phyloP scores from a whole-genome alignment of 2,797 vertebrate species.

The Pipistrellus pipistrellus region DNA sequence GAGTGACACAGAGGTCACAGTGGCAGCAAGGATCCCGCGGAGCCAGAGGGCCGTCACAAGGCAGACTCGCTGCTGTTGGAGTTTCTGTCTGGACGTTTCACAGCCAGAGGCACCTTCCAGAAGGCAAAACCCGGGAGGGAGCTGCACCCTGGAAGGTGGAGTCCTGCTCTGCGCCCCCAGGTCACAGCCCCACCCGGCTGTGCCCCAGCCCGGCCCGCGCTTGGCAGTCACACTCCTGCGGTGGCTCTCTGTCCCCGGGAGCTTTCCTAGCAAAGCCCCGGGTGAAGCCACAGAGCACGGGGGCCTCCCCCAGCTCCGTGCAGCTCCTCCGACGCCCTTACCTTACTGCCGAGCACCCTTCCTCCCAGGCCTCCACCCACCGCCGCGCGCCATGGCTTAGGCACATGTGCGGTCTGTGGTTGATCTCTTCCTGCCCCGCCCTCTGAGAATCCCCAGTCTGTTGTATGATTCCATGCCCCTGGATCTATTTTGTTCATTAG shows the following conservation, averaged over 20 bases:
- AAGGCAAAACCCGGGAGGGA: background rate
- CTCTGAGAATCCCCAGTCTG: no score
- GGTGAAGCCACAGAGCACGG: background rate
- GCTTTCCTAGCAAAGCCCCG: background rate
- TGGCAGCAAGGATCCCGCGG: accelerated
- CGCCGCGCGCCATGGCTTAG: no score
- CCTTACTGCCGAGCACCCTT: background rate
- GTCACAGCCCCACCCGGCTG: background rate
- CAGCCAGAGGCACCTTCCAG: background rate
- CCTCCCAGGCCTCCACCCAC: background rate
- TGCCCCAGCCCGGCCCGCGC: background rate
- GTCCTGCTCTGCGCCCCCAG: background rate
- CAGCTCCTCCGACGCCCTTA: background rate
- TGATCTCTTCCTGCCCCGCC: no score
- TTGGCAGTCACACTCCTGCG: no score
- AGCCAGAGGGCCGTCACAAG: accelerated
- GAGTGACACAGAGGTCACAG: background rate
- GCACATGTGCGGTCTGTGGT: no score
- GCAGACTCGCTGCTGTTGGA: background rate
- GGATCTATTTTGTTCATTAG: no score
- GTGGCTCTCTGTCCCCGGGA: no score
- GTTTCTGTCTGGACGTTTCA: background rate
- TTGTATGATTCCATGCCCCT: no score
- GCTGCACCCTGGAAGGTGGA: background rate
- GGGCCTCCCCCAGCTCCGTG: background rate